Percentiles rank a stretch among this genome's conserved stretches.
Conservation (phyloP, 2,113 vertebrate species). For the Dicrurus megarhynchus region DNA sequence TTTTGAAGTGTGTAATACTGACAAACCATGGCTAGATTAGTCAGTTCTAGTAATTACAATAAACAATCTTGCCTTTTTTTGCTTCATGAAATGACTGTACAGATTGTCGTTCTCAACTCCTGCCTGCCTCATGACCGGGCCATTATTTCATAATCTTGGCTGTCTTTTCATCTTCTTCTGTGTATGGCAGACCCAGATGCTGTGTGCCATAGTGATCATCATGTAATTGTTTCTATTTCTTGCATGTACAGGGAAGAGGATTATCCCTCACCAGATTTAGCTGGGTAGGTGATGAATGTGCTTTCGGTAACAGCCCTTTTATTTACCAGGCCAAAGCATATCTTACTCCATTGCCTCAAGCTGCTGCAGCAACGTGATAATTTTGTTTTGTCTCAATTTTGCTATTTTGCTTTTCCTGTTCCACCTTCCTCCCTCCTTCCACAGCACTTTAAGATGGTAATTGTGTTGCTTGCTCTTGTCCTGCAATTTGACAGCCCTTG, state of each 20-base stretch:
- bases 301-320: conserved; percentile 27
- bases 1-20: neutral
- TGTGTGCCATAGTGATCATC: neutral
- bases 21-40: neutral
- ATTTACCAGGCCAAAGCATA: conserved; percentile 67
- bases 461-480: neutral
- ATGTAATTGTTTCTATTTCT: conserved; percentile 79
- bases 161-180: neutral
- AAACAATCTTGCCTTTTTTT: neutral
- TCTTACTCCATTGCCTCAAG: neutral
- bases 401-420: conserved; percentile 8
- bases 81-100: neutral
- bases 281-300: conserved; percentile 87
- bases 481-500: conserved; percentile 7
- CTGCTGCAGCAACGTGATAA: neutral
- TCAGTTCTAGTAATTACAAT: neutral
- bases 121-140: neutral
- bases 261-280: conserved; percentile 90
- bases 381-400: neutral
- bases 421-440: neutral
- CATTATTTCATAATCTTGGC: neutral
- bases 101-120: neutral
- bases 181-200: neutral
- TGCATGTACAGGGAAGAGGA: conserved; percentile 87
- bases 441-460: neutral